Conservation (phyloP, 2,113 vertebrate species). For the Poeciliopsis retropinna region DNA sequence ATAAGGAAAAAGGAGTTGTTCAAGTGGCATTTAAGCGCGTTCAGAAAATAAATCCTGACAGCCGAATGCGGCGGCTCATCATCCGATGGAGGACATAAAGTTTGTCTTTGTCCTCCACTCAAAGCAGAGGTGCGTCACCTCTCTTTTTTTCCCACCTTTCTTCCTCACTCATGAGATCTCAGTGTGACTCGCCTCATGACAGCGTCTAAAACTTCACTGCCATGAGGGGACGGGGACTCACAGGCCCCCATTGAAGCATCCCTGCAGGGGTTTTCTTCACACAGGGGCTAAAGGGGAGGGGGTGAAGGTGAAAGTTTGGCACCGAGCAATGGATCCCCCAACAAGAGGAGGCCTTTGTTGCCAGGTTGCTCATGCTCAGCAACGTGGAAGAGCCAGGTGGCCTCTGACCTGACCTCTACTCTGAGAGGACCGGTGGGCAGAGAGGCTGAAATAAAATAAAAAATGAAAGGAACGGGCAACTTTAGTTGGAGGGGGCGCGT, state of each 20-base stretch:
- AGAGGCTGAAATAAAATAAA: conserved; percentile 65
- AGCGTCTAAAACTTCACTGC: conserved; percentile 84
- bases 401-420: conserved; percentile 89
- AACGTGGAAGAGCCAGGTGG: conserved; percentile 80
- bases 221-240: conserved; percentile 77
- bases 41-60: conserved; percentile 40
- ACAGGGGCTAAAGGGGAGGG: conserved; percentile 44
- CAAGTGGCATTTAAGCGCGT: not conserved
- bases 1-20: conserved; percentile 30
- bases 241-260: conserved; percentile 85
- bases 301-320: conserved; percentile 78
- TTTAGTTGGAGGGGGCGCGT: conserved; percentile 35
- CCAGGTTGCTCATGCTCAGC: conserved; percentile 81
- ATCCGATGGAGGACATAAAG: conserved; percentile 19
- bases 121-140: conserved; percentile 77
- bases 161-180: conserved; percentile 79
- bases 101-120: conserved; percentile 64
- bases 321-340: conserved; percentile 62
- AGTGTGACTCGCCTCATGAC: conserved; percentile 85
- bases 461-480: conserved; percentile 40
- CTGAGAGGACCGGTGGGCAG: conserved; percentile 68
- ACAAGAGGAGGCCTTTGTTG: conserved; percentile 84
- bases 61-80: conserved; percentile 22
- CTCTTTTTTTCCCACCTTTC: conserved; percentile 58
- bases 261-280: conserved; percentile 81